Conservation (phyloP, 1,140 invertebrate genomes). For the Araneus ventricosus region DNA sequence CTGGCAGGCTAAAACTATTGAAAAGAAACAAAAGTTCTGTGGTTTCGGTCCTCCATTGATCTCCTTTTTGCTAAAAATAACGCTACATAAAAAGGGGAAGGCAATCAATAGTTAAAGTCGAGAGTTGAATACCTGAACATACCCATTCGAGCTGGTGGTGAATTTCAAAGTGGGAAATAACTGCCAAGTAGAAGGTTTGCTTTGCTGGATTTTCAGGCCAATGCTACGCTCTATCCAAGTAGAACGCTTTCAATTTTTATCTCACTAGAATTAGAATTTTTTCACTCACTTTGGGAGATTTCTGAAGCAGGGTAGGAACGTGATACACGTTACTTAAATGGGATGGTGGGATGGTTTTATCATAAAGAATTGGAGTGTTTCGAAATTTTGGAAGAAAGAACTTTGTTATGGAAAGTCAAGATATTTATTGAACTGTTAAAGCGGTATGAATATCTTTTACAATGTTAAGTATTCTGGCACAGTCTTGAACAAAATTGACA, state of each 20-base stretch:
- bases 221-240: neutral
- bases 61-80: conserved; percentile 57
- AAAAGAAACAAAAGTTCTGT: conserved; percentile 51
- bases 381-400: too few relatives aligned
- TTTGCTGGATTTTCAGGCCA: neutral
- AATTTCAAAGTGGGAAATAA: conserved; percentile 55
- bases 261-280: neutral
- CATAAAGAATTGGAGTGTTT: neutral
- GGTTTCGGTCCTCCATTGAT: conserved; percentile 35
- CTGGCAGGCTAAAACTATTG: neutral
- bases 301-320: too few relatives aligned
- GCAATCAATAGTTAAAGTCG: conserved; percentile 68
- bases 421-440: too few relatives aligned
- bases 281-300: neutral
- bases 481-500: too few relatives aligned
- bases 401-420: too few relatives aligned
- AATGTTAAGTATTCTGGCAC: too few relatives aligned
- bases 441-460: too few relatives aligned
- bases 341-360: neutral
- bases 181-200: neutral
- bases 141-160: conserved; percentile 43
- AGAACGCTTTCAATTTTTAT: conserved; percentile 6
- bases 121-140: conserved; percentile 59
- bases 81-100: conserved; percentile 26
- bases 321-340: neutral